Base-by-base conservation (phyloP, 2,113 vertebrate species). In the Stegostoma tigrinum region DNA sequence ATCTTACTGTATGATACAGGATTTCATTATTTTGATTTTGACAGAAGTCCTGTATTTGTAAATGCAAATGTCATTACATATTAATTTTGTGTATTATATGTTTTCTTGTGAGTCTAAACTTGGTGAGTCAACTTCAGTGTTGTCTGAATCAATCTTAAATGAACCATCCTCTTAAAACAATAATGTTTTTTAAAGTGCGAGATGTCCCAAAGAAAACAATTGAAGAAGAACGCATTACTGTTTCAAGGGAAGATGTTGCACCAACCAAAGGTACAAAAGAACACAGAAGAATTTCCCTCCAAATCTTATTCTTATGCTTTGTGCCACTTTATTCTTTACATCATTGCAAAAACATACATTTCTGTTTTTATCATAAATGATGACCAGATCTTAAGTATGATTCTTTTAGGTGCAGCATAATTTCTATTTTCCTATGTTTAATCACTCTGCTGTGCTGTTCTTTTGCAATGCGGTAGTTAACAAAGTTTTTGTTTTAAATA, bases 211-310 rank as follows among this genome's bases (percentile, higher is more conserved):
- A 72, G 68, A 98, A 96, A 96, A 6, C 95, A 96, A 95, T 97
- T 61, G 95, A 97, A 96, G 97, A 97, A 96, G 97, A 96, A 95
- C 97, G 96, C 96, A 96, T 95, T 96, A 96, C 97, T 95, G 66
- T 97, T 96, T 96, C 96, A 96, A 97, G 97, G 97, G 97, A 96
- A 97, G 97, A 97, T 96, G 96, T 97, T 97, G 96, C 95, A 90
- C 96, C 96, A 96, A 95, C 96, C 95, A 97, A 97, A 98, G 97
- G 97, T 98, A 97, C 96, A 27, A 67, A 95, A 96, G 95, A 27
- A 34, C 67, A 72, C 68, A 95, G 38, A 70, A 70, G 42, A 72
- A 14, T 70, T 95, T 15, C 24, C 38, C 24, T 68, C 42, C n/a
- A 68, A 67, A 68, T 14, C 93, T 67, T 67, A 64, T 64, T 61